These are phyloP conservation scores for Stenchaetothrips biformis DNA, from an alignment of 2,888 invertebrate species.

Conservation along the genomic window DNA sequence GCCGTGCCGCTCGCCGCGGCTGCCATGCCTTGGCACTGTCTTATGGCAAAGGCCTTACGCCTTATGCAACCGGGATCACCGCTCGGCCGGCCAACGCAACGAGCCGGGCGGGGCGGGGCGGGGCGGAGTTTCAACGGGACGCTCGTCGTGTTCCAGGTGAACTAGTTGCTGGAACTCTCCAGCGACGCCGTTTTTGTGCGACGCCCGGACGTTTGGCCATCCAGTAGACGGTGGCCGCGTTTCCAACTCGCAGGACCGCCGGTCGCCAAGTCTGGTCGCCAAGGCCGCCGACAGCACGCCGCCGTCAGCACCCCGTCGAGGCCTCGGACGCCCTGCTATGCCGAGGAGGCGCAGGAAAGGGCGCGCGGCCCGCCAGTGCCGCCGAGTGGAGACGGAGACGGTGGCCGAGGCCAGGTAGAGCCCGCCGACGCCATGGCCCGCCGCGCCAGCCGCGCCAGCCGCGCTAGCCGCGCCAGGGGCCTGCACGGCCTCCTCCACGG, in stretches of 20 bases:
- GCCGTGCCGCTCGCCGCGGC: no score
- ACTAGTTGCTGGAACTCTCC: no score
- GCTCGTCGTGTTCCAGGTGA: no score
- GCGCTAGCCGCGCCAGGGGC: not conserved
- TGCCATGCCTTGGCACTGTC: no score
- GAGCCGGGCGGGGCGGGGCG: no score
- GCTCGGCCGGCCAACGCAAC: not conserved
- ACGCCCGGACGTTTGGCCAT: no score
- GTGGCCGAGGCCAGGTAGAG: not conserved
- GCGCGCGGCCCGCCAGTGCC: not conserved
- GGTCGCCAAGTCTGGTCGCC: no score
- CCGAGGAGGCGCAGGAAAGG: conserved; percentile 16
- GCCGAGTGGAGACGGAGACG: not conserved
- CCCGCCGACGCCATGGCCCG: not conserved
- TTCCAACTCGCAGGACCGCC: no score
- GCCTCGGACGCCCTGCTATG: conserved; percentile 4
- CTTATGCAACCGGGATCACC: not conserved
- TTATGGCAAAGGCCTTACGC: no score
- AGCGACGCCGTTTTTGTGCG: no score
- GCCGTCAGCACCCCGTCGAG: not conserved
- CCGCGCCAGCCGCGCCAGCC: not conserved
- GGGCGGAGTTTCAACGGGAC: no score
- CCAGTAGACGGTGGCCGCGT: no score
- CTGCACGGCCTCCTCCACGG: not conserved
- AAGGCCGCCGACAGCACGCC: not conserved